phyloP scores from a whole-genome alignment of 2,888 invertebrate genomes.

The Drepana falcataria region DNA sequence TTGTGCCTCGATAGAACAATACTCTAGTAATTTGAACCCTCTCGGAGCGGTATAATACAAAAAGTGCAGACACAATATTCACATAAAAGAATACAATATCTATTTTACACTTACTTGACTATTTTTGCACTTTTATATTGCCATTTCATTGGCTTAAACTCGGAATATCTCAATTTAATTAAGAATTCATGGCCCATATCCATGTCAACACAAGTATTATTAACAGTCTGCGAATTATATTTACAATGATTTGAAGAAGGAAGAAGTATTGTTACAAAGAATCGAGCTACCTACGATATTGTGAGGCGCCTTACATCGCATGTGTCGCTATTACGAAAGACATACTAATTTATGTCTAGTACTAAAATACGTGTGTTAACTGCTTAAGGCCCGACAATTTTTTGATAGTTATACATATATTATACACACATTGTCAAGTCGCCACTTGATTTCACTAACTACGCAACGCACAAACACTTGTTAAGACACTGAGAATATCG shows the following conservation, averaged over 20 bases:
- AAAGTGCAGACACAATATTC: constrained; percentile 72
- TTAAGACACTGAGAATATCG: constrained; percentile 22
- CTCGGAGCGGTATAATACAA: constrained; percentile 64
- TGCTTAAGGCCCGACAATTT: constrained; percentile 36
- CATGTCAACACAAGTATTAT: constrained; percentile 54
- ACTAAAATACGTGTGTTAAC: constrained; percentile 29
- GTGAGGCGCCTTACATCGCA: constrained; percentile 25
- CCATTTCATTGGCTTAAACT: constrained; percentile 74
- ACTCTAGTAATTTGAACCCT: constrained; percentile 60
- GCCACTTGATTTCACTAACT: constrained; percentile 19
- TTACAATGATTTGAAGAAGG: constrained; percentile 60
- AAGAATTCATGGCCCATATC: constrained; percentile 70
- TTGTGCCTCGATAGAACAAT: constrained; percentile 71
- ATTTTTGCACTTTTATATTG: constrained; percentile 76
- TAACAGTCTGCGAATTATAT: constrained; percentile 58
- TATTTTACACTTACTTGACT: constrained; percentile 70
- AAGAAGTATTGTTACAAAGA: constrained; percentile 65
- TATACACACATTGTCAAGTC: constrained; percentile 36
- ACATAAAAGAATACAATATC: constrained; percentile 67
- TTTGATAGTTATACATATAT: constrained; percentile 23
- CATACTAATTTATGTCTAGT: constrained; percentile 14
- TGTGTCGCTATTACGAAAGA: constrained; percentile 36
- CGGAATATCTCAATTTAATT: constrained; percentile 76
- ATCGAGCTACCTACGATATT: constrained; percentile 30
- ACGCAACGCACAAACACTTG: constrained; percentile 24